A percentile compares a stretch with the other conserved stretches of the same genome.
Conservation (phyloP, 2,888 invertebrate species). For the Synanthedon formicaeformis region DNA sequence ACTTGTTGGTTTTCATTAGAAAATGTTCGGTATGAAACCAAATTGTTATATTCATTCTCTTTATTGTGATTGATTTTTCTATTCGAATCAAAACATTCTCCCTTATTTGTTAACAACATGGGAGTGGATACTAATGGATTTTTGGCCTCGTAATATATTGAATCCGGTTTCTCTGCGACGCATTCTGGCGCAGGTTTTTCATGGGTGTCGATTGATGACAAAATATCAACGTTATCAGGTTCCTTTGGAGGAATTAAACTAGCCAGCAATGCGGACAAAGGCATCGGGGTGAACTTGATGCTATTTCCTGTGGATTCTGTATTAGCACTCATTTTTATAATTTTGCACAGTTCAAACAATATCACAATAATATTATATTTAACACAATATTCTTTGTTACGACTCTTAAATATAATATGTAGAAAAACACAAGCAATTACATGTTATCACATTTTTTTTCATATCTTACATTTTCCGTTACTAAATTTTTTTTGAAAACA, state of each 20-base stretch:
- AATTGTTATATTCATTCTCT: constrained; percentile 32
- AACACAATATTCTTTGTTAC: no score
- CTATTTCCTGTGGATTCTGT: constrained; percentile 51
- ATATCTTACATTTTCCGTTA: no score
- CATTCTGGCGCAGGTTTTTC: constrained; percentile 41
- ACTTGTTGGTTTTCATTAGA: constrained; percentile 25
- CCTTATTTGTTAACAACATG: constrained; percentile 24
- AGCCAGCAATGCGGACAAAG: constrained; percentile 55
- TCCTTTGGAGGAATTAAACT: constrained; percentile 42
- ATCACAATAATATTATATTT: no score
- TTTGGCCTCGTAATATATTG: constrained; percentile 16
- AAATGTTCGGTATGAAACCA: constrained; percentile 26
- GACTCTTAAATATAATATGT: no score
- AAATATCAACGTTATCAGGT: constrained; percentile 31
- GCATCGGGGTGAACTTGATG: constrained; percentile 57
- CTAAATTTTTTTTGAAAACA: no score
- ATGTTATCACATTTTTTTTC: no score
- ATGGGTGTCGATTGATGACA: constrained; percentile 39
- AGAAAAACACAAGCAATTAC: no score
- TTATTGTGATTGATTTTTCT: constrained; percentile 39
- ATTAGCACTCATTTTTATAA: constrained; percentile 15
- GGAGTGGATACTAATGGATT: constrained; percentile 32
- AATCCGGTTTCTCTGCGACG: constrained; percentile 27
- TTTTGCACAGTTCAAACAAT: not conserved
- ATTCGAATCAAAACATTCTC: constrained; percentile 33